These are phyloP conservation scores for Phenacoccus solenopsis DNA, from an alignment of 1,140 invertebrate species.

Conservation along the genomic window DNA sequence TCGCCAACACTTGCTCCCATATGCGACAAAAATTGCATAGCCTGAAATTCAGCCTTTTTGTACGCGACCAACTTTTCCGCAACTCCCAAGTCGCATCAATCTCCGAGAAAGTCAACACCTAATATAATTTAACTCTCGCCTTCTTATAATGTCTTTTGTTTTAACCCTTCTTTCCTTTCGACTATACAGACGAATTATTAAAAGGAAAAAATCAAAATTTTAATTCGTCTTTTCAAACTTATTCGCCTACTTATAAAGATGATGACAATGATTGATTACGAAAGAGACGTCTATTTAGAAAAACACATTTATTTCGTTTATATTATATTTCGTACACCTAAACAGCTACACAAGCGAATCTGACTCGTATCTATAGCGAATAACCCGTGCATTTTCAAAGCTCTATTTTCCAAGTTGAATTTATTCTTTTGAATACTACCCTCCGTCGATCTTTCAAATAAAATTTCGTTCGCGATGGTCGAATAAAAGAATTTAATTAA, in stretches of 20 bases:
- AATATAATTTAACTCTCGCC: neutral
- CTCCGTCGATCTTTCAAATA: too few species aligned
- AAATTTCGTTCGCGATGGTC: too few species aligned
- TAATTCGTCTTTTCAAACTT: neutral
- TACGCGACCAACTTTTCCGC: neutral
- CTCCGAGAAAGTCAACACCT: neutral
- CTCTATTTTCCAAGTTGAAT: neutral
- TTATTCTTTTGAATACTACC: neutral
- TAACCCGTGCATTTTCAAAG: too few species aligned
- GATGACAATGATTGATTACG: neutral
- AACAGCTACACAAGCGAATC: too few species aligned
- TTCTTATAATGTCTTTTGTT: neutral
- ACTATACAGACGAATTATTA: neutral
- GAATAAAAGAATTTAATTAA: too few species aligned
- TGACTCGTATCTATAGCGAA: too few species aligned
- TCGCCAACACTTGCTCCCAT: neutral
- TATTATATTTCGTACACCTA: neutral
- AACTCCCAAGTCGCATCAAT: neutral
- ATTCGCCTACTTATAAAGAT: neutral
- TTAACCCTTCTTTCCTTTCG: neutral
- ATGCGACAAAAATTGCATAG: neutral
- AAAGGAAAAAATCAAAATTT: slow-evolving; percentile 4
- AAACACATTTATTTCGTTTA: neutral
- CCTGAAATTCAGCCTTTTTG: neutral
- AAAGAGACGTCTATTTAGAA: neutral